Conservation (phyloP, 2,113 vertebrate species). For the Anoplopoma fimbria region DNA sequence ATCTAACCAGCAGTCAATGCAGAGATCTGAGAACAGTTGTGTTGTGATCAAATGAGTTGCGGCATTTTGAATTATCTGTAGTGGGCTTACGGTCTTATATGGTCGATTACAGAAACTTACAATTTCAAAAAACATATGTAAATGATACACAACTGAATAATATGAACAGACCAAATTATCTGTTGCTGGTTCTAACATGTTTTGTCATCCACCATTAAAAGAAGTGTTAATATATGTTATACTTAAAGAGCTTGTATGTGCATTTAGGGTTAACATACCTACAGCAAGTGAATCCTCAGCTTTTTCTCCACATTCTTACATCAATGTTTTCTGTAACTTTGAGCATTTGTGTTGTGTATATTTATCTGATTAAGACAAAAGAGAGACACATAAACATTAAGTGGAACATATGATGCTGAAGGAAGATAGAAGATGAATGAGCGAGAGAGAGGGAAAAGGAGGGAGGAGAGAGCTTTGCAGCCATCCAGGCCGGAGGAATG, state of each 20-base stretch:
- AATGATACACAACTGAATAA: background rate
- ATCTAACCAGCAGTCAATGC: background rate
- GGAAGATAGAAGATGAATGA: background rate
- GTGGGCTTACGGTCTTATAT: background rate
- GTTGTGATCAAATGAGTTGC: background rate
- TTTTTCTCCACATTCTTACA: constrained; percentile 7
- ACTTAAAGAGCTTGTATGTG: background rate
- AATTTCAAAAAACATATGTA: background rate
- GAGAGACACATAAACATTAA: background rate
- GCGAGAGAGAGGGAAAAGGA: background rate
- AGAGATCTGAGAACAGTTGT: background rate
- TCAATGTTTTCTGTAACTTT: background rate
- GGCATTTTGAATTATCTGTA: background rate
- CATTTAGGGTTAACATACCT: background rate
- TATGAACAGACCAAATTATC: background rate
- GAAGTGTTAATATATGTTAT: background rate
- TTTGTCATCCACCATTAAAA: background rate
- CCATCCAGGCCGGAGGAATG: constrained; percentile 75
- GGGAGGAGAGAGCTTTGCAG: constrained; percentile 8
- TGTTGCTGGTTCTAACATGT: background rate
- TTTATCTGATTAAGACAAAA: constrained; percentile 23
- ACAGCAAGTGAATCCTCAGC: background rate
- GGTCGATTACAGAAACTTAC: background rate
- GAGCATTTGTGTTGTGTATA: background rate
- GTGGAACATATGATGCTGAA: background rate